Evolutionary conservation across 2,113 vertebrate genomes (phyloP).

Genomic region (Aleadryas rufinucha): DNA sequence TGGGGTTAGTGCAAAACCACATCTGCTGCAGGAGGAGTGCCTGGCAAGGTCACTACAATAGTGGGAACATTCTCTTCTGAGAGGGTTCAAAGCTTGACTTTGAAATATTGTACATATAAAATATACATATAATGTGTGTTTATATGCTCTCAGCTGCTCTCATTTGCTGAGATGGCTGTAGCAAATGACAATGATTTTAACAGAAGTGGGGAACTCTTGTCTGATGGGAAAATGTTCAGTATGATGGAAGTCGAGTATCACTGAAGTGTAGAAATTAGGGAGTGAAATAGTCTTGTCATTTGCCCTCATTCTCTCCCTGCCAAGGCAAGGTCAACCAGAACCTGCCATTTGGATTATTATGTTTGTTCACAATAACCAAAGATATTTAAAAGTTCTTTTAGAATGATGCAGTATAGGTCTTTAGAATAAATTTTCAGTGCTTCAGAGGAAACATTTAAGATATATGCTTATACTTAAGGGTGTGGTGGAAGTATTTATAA

Average conservation of each 20-base stretch:
- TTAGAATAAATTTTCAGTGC: background rate
- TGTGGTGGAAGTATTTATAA: background rate
- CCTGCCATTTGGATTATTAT: background rate
- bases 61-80: background rate
- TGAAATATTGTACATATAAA: background rate
- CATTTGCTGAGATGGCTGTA: background rate
- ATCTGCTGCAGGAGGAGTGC: background rate
- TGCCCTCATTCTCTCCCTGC: background rate
- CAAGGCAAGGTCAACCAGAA: background rate
- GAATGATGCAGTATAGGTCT: background rate
- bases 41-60: background rate
- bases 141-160: background rate
- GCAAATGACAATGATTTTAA: background rate
- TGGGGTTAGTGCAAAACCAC: background rate
- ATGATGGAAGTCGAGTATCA: background rate
- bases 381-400: background rate
- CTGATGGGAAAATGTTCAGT: background rate
- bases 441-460: background rate
- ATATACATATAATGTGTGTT: background rate
- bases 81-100: background rate
- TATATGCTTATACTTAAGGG: background rate
- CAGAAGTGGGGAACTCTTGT: background rate
- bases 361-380: background rate
- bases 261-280: background rate
- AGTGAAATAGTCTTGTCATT: background rate